Conservation (phyloP, 2,888 invertebrate genomes). For the Psylliodes chrysocephalus region DNA sequence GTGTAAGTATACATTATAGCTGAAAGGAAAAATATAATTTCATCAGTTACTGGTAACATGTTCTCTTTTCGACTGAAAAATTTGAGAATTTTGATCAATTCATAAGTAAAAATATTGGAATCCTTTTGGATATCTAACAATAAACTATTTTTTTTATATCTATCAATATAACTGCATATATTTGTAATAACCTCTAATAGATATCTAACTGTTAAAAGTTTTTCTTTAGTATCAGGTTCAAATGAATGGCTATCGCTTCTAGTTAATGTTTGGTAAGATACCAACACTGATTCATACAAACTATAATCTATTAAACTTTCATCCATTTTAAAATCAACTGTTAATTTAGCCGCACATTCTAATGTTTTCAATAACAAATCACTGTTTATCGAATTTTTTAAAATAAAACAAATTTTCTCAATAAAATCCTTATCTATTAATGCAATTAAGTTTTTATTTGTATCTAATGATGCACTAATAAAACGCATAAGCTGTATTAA, state of each 20-base stretch:
- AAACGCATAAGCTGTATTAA: slow-evolving; percentile 80
- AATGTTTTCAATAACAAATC: slow-evolving; percentile 69
- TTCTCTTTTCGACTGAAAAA: slow-evolving; percentile 51
- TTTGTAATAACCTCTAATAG: slow-evolving; percentile 54
- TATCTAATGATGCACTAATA: slow-evolving; percentile 65
- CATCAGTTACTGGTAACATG: slow-evolving; percentile 51
- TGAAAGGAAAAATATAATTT: slow-evolving; percentile 52
- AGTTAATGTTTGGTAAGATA: slow-evolving; percentile 48
- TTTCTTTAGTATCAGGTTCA: slow-evolving; percentile 50
- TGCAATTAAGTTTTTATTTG: slow-evolving; percentile 64
- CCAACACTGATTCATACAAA: slow-evolving; percentile 45
- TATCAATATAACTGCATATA: slow-evolving; percentile 50
- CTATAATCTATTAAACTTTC: slow-evolving; percentile 42
- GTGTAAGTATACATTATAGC: slow-evolving; percentile 51
- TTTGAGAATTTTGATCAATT: slow-evolving; percentile 47
- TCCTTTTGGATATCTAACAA: slow-evolving; percentile 36
- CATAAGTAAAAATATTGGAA: slow-evolving; percentile 42
- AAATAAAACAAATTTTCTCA: slow-evolving; percentile 74
- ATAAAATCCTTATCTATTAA: slow-evolving; percentile 66
- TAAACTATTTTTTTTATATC: slow-evolving; percentile 38
- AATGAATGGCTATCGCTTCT: slow-evolving; percentile 44
- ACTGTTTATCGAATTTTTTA: slow-evolving; percentile 78
- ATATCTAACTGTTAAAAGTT: slow-evolving; percentile 45
- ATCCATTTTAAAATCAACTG: slow-evolving; percentile 48
- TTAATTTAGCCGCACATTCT: slow-evolving; percentile 66